Evolutionary conservation across 2,888 invertebrate genomes (phyloP).

Genomic region (Hirtodrosophila duncani): DNA sequence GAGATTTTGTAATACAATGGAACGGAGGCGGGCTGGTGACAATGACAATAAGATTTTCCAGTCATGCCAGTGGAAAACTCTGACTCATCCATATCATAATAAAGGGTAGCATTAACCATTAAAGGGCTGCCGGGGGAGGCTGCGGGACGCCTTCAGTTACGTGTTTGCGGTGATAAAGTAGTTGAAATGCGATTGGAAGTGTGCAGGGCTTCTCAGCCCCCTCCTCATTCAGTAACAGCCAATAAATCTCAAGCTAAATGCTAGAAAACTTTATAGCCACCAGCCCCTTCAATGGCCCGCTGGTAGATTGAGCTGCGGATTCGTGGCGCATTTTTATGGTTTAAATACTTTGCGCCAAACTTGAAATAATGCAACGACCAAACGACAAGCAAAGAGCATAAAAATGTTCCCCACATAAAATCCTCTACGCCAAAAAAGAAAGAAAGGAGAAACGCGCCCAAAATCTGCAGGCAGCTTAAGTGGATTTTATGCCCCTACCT

Average conservation of each 20-base stretch:
- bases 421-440: slow-evolving; percentile 16
- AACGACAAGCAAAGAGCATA: slow-evolving; percentile 24
- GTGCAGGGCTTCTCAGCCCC: no score
- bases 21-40: slow-evolving; percentile 37
- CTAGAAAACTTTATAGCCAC: slow-evolving; percentile 50
- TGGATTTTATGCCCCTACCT: slow-evolving; percentile 50
- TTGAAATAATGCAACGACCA: slow-evolving; percentile 53
- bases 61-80: slow-evolving; percentile 18
- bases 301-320: slow-evolving; percentile 27
- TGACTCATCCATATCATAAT: slow-evolving; percentile 51
- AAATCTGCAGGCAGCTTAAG: slow-evolving; percentile 61
- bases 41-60: slow-evolving; percentile 20
- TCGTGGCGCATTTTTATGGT: slow-evolving; percentile 43
- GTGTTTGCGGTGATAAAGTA: slow-evolving; percentile 51
- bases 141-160: slow-evolving; percentile 24
- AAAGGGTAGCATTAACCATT: slow-evolving; percentile 24
- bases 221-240: slow-evolving; percentile 57
- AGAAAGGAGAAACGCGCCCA: slow-evolving; percentile 40
- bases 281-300: neutral
- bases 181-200: slow-evolving; percentile 14
- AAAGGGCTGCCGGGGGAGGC: neutral
- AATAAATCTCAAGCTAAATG: slow-evolving; percentile 58
- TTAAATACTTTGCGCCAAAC: slow-evolving; percentile 58
- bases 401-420: slow-evolving; percentile 26
- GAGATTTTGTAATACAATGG: slow-evolving; percentile 44